phyloP scores from a whole-genome alignment of 2,113 vertebrate genomes.

The Reinhardtius hippoglossoides region DNA sequence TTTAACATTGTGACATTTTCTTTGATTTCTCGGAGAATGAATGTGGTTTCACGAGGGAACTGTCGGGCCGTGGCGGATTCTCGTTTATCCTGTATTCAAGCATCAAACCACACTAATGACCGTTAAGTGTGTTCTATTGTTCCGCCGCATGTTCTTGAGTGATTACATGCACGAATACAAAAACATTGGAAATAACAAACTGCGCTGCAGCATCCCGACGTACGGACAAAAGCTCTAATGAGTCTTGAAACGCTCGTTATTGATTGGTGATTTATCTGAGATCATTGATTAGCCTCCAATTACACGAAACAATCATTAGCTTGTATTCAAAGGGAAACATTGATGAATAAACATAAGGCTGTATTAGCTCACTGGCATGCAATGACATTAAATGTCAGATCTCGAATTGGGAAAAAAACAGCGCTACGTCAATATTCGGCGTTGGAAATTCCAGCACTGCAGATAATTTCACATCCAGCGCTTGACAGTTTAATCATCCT shows the following conservation, averaged over 20 bases:
- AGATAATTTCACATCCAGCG: slow-evolving; percentile 40
- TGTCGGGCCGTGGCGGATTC: too few relatives aligned
- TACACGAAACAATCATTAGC: slow-evolving; percentile 13
- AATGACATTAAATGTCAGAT: slow-evolving; percentile 5
- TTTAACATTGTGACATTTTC: too few relatives aligned
- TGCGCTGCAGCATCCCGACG: background rate
- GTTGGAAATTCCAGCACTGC: slow-evolving; percentile 21
- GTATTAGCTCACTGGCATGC: too few relatives aligned
- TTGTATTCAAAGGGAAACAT: slow-evolving; percentile 7
- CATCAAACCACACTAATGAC: background rate
- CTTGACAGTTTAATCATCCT: slow-evolving; percentile 69
- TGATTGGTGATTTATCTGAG: slow-evolving; percentile 28
- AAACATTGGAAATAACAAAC: background rate
- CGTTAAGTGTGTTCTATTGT: background rate
- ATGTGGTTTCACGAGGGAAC: too few relatives aligned
- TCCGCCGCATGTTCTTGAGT: background rate
- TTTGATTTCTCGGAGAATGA: too few relatives aligned
- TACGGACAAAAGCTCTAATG: slow-evolving; percentile 6
- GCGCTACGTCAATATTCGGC: background rate
- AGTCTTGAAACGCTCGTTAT: slow-evolving; percentile 17
- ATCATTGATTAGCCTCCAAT: slow-evolving; percentile 29
- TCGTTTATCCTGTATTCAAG: background rate
- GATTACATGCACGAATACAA: slow-evolving; percentile 3
- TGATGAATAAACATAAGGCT: background rate
- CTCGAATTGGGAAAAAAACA: background rate